phyloP scores from a whole-genome alignment of 2,888 invertebrate species.

The Oscheius sp. region DNA sequence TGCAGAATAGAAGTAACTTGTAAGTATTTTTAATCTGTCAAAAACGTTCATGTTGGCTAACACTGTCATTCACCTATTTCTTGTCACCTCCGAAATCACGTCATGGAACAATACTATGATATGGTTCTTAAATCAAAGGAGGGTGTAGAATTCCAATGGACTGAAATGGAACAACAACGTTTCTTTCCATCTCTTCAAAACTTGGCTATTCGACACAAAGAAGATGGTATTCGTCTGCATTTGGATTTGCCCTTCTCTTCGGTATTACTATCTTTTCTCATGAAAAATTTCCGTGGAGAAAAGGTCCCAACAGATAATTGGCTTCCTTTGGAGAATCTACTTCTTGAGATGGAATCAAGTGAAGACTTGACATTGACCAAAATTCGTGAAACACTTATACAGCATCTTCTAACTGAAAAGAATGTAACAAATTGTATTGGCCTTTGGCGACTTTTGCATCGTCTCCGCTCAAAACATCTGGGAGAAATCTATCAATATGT shows the following conservation, averaged over 20 bases:
- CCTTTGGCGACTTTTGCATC: background rate
- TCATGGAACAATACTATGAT: no score
- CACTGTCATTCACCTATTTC: no score
- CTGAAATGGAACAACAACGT: background rate
- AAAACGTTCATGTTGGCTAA: no score
- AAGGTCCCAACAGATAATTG: background rate
- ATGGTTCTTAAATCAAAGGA: background rate
- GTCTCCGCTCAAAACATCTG: background rate
- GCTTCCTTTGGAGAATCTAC: background rate
- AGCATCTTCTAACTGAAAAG: background rate
- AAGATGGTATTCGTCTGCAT: background rate
- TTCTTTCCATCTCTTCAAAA: background rate
- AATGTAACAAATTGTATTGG: constrained; percentile 1
- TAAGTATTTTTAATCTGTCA: no score
- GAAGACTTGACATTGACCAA: background rate
- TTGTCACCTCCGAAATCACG: no score
- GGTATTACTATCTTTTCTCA: background rate
- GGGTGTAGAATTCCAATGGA: background rate
- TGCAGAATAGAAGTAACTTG: no score
- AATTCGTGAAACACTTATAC: background rate
- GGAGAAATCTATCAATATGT: background rate
- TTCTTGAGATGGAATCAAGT: background rate
- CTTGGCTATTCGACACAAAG: background rate
- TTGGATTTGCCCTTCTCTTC: background rate
- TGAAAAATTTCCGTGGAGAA: background rate